Conservation (phyloP, 2,113 vertebrate species). For the Acrocephalus kingi region DNA sequence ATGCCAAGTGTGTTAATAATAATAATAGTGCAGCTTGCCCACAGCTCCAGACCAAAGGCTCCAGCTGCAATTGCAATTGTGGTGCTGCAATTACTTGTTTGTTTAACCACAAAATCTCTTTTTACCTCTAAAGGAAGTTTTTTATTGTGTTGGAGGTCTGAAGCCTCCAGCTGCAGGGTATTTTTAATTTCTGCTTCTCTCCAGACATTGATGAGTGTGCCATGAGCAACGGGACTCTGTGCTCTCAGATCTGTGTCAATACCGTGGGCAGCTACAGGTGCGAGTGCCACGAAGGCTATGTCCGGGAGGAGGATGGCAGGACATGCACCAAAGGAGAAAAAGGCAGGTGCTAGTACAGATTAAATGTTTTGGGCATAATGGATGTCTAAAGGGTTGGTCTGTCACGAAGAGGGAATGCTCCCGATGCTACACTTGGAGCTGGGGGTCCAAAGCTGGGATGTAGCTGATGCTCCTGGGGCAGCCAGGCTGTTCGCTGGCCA, state of each 20-base stretch:
- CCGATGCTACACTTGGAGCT: fast-evolving
- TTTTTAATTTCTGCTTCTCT: not conserved
- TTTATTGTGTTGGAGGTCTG: not conserved
- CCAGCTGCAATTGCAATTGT: not conserved
- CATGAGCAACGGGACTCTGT: slow-evolving; percentile 79
- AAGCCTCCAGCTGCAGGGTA: not conserved
- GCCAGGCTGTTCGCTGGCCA: fast-evolving
- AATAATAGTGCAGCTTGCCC: not conserved
- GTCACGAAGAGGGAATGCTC: not conserved
- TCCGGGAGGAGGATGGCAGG: slow-evolving; percentile 85
- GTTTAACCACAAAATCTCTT: not conserved
- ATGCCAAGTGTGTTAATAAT: not conserved
- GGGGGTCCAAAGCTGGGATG: not conserved
- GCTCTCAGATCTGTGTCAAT: slow-evolving; percentile 91
- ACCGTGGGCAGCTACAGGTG: slow-evolving; percentile 91
- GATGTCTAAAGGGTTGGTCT: fast-evolving
- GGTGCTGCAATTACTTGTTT: not conserved
- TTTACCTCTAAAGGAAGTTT: not conserved
- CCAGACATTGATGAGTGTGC: slow-evolving; percentile 92
- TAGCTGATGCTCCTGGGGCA: not conserved
- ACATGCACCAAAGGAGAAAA: slow-evolving; percentile 88
- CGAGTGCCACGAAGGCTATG: slow-evolving; percentile 85
- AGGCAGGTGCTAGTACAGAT: slow-evolving; percentile 65
- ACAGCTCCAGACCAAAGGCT: not conserved
- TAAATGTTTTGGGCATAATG: not conserved